phyloP scores from a whole-genome alignment of 1,140 invertebrate species.

The Drosophila ironensis region DNA sequence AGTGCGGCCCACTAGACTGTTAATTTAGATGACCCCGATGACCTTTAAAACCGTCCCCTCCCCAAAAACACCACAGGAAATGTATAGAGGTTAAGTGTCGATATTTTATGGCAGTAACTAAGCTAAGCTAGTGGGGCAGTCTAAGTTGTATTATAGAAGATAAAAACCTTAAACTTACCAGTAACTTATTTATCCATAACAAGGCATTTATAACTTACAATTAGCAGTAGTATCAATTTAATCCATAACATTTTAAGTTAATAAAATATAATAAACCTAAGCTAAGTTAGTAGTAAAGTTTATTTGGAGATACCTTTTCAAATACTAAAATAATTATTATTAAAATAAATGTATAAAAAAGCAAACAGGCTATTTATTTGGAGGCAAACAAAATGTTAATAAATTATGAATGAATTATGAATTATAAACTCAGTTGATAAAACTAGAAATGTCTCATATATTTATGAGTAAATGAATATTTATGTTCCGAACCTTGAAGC shows the following conservation, averaged over 20 bases:
- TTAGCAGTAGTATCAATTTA: background rate
- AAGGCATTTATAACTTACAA: constrained; percentile 19
- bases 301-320: background rate
- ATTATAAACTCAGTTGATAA: too few species aligned
- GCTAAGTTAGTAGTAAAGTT: background rate
- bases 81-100: constrained; percentile 24
- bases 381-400: too few species aligned
- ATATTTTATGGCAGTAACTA: too few species aligned
- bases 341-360: too few species aligned
- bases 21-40: constrained; percentile 56
- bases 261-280: background rate
- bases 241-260: background rate
- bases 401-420: too few species aligned
- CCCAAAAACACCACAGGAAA: too few species aligned
- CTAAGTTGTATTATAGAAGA: constrained; percentile 71
- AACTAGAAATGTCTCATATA: too few species aligned
- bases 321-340: too few species aligned
- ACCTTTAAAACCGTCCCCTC: background rate
- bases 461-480: too few species aligned
- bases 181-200: background rate
- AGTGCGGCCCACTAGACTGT: constrained; percentile 89
- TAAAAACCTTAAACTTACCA: constrained; percentile 7
- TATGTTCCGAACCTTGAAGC: too few species aligned
- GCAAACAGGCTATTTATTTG: too few species aligned
- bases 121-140: too few species aligned